Evolutionary conservation across 2,888 invertebrate species (phyloP), one percentile per base, ranked within the genome.

Genomic region (Ophioninae sp.): DNA sequence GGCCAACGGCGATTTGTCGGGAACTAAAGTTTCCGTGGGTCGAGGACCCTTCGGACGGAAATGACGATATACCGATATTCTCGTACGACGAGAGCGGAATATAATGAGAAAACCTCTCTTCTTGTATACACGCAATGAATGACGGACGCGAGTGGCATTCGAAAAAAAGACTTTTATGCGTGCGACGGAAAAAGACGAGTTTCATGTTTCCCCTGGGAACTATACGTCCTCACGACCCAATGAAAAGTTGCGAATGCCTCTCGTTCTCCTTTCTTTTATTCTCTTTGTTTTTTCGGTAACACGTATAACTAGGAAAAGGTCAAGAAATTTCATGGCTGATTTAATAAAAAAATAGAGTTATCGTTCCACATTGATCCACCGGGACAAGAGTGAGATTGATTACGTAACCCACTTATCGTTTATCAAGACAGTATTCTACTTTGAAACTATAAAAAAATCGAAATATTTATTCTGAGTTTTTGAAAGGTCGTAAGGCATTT

Each of bases 41-140:
- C 57, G 64, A 62, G 79, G 81, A 84, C 83, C 83, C 80, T 72
- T 74, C 23, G 57, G 68, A 17, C 85, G 85, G 85, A 85, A 85
- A 79, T 85, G 81, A 82, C 82, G 81, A 62, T 82, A 83, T 65
- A 72, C 65, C 75, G 57, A 82, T 82, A 76, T 76, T 78, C 84
- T 69, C 78, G 39, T 17, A 50, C 72, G 59, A 78, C 85, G 82
- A 74, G 84, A 78, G 79, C 77, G 13, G 83, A 85, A 83, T 85
- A 75, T 83, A 83, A 85, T 85, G 81, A 85, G 80, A 76, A 72
- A 81, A 75, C 50, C 59, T 72, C 76, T 37, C 69, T 78, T 70
- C 69, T 78, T 56, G 41, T 62, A 17, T 78, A 67, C 57, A 23
- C 59, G 21, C 56, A 21, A 65, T 39, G 67, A 61, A 39, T 59